Conservation (phyloP, 2,888 invertebrate species). For the Drepana falcataria region DNA sequence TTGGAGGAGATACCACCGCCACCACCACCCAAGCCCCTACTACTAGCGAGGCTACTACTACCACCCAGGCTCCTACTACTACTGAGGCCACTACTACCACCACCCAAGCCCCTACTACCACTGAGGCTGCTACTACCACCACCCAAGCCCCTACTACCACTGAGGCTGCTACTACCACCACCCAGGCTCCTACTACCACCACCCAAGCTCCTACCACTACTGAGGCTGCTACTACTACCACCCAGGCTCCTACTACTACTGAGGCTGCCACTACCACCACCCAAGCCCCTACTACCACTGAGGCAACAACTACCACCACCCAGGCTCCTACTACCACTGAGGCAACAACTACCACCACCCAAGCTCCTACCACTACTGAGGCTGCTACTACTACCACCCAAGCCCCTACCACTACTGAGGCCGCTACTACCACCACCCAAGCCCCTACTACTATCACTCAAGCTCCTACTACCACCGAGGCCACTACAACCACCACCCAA, state of each 20-base stretch:
- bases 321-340: conserved; percentile 5
- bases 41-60: conserved; percentile 2
- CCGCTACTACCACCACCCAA: conserved; percentile 2
- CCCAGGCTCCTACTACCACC: conserved; percentile 7
- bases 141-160: conserved; percentile 8
- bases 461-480: conserved; percentile 3
- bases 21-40: background rate
- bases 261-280: conserved; percentile 2
- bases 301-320: conserved; percentile 3
- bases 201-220: conserved; percentile 4
- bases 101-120: conserved; percentile 3
- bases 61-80: background rate
- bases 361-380: conserved; percentile 6
- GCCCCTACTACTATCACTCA: conserved; percentile 5
- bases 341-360: conserved; percentile 5
- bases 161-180: conserved; percentile 2
- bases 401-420: conserved; percentile 6
- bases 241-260: background rate
- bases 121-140: conserved; percentile 5
- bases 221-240: background rate
- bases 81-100: conserved; percentile 1
- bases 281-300: background rate
- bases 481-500: conserved; percentile 6
- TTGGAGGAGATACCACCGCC: background rate
- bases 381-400: conserved; percentile 5